phyloP scores from a whole-genome alignment of 2,888 invertebrate genomes.

The Lutraria lutraria region DNA sequence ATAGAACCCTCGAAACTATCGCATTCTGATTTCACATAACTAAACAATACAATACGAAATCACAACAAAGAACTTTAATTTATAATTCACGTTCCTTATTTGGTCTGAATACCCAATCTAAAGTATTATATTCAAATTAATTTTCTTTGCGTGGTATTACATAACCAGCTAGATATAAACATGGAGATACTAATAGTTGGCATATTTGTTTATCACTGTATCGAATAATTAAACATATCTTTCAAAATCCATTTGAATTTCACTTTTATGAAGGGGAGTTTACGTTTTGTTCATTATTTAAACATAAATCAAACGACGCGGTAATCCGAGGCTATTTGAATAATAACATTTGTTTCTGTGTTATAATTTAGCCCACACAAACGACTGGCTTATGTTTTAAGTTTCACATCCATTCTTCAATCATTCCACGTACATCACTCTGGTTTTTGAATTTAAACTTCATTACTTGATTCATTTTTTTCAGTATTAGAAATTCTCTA shows the following conservation, averaged over 20 bases:
- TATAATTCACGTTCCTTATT: constrained; percentile 23
- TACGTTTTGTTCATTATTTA: constrained; percentile 42
- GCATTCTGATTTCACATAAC: constrained; percentile 4
- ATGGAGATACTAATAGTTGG: constrained; percentile 58
- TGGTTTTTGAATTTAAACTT: too few relatives aligned
- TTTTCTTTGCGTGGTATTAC: constrained; percentile 62
- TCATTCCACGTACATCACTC: too few relatives aligned
- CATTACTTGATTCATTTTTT: too few relatives aligned
- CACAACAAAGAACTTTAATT: constrained; percentile 20
- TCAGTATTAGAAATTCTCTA: too few relatives aligned
- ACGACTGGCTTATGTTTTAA: background rate
- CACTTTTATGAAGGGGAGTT: constrained; percentile 56
- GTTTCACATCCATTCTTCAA: too few relatives aligned
- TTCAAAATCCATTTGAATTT: constrained; percentile 69
- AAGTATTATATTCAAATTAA: constrained; percentile 61
- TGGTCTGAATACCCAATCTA: constrained; percentile 45
- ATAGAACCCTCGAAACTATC: background rate
- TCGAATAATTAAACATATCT: constrained; percentile 64
- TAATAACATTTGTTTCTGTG: background rate
- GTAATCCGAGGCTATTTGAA: constrained; percentile 6
- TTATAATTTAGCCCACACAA: background rate
- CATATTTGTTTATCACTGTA: constrained; percentile 64
- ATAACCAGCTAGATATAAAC: constrained; percentile 43
- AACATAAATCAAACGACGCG: constrained; percentile 39
- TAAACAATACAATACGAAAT: constrained; percentile 22